These are phyloP conservation scores for Lepeophtheirus nordmannii DNA, from an alignment of 2,888 invertebrate genomes.

Conservation along the genomic window DNA sequence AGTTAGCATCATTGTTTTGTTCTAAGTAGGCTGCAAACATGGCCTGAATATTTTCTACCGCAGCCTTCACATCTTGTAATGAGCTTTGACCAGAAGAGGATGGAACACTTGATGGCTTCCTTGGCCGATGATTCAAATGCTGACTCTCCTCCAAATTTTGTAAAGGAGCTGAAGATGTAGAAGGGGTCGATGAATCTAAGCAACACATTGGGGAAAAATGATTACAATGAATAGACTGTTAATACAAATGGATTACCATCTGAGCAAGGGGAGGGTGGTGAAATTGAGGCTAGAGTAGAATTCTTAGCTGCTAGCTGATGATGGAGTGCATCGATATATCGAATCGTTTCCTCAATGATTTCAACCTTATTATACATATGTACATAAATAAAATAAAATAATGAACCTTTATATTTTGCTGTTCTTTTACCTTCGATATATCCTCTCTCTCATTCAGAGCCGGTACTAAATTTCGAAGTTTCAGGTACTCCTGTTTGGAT, in stretches of 20 bases:
- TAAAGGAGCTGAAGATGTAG: neutral
- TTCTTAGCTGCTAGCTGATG: conserved; percentile 12
- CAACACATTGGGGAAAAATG: neutral
- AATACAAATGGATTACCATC: too few species aligned
- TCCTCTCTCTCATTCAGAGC: conserved; percentile 16
- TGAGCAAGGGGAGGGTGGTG: neutral
- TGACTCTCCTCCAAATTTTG: neutral
- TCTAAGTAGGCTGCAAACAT: conserved; percentile 19
- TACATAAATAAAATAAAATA: neutral
- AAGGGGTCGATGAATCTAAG: neutral
- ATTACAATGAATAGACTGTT: too few species aligned
- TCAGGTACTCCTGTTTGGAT: conserved; percentile 16
- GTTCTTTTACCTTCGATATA: conserved; percentile 7
- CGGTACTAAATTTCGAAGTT: conserved; percentile 16
- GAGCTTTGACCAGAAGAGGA: conserved; percentile 5
- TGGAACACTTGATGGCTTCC: neutral
- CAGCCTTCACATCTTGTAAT: conserved; percentile 7
- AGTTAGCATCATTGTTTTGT: neutral
- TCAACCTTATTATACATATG: conserved; percentile 8
- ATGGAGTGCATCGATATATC: conserved; percentile 20
- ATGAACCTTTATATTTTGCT: neutral
- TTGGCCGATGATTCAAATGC: neutral
- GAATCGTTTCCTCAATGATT: conserved; percentile 20
- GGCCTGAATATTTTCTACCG: conserved; percentile 21
- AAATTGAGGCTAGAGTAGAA: neutral